These are phyloP conservation scores for Laticauda laticaudata DNA, from an alignment of 2,113 vertebrate species.

Conservation along the genomic window DNA sequence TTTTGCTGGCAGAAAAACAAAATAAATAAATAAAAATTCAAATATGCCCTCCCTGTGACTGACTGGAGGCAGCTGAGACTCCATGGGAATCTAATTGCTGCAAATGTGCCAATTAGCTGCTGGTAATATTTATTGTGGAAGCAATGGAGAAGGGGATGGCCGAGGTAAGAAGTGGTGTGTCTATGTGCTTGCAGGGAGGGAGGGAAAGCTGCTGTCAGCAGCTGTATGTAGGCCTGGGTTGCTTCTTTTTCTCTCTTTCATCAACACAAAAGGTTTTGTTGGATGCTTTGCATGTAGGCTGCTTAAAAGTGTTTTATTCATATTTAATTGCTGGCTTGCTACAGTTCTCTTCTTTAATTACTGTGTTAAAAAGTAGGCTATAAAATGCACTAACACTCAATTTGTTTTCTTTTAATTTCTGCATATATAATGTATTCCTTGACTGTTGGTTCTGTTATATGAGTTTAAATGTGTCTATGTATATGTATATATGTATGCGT, in stretches of 20 bases:
- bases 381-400: slow-evolving; percentile 68
- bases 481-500: background rate
- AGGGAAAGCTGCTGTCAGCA: slow-evolving; percentile 49
- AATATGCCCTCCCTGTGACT: slow-evolving; percentile 53
- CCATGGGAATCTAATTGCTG: slow-evolving; percentile 69
- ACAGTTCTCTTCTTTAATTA: slow-evolving; percentile 73
- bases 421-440: slow-evolving; percentile 54
- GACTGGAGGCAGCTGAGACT: slow-evolving; percentile 62
- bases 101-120: slow-evolving; percentile 54
- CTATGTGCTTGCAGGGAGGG: slow-evolving; percentile 37
- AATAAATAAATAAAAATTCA: slow-evolving; percentile 45
- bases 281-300: slow-evolving; percentile 66
- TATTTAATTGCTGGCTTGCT: slow-evolving; percentile 75
- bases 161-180: slow-evolving; percentile 29
- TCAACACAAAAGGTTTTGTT: slow-evolving; percentile 67
- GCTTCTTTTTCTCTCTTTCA: slow-evolving; percentile 65
- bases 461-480: background rate
- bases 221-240: slow-evolving; percentile 63
- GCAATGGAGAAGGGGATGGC: slow-evolving; percentile 28
- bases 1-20: slow-evolving; percentile 61
- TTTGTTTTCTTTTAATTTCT: slow-evolving; percentile 52
- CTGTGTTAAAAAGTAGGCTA: slow-evolving; percentile 70
- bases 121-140: slow-evolving; percentile 57
- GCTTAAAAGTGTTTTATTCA: slow-evolving; percentile 77
- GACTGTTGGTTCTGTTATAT: slow-evolving; percentile 21